A percentile compares a stretch with the other conserved stretches of the same genome.
Evolutionary conservation across 2,113 vertebrate genomes (phyloP).

Genomic region (Nothobranchius kuhntae): DNA sequence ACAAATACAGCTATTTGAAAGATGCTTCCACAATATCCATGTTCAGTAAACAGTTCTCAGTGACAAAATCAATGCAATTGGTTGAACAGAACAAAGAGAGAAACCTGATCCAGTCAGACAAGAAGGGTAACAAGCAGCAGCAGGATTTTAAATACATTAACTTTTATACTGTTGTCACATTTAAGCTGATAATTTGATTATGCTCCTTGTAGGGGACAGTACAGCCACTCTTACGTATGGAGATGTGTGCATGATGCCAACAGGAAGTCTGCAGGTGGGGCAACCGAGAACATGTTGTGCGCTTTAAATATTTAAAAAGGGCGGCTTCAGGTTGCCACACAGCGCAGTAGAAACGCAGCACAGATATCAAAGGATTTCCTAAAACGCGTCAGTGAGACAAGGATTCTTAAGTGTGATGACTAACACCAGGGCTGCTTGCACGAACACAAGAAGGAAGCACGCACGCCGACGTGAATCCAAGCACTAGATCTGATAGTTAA

Average conservation of each 20-base stretch:
- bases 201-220: not conserved
- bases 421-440: conserved; percentile 3
- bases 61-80: conserved; percentile 13
- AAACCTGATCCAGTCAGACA: conserved; percentile 56
- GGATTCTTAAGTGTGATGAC: not conserved
- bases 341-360: conserved; percentile 13
- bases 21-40: conserved; percentile 63
- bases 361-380: conserved; percentile 40
- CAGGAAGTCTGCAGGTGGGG: conserved; percentile 35
- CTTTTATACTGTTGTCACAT: conserved; percentile 17
- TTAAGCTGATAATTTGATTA: conserved; percentile 14
- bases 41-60: conserved; percentile 59
- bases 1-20: conserved; percentile 46
- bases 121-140: conserved; percentile 21
- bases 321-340: conserved; percentile 5
- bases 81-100: conserved; percentile 29
- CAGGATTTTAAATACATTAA: conserved; percentile 7
- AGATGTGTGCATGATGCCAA: conserved; percentile 1
- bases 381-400: too few relatives aligned
- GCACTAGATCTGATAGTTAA: conserved; percentile 19
- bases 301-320: conserved; percentile 39
- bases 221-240: not conserved
- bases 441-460: not conserved
- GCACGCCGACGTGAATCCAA: not conserved
- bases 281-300: not conserved